These are phyloP conservation scores for Aurelia sp. DNA, from an alignment of 30 jellyfish, hydroid and myxozoan genomes.

Conservation along the genomic window DNA sequence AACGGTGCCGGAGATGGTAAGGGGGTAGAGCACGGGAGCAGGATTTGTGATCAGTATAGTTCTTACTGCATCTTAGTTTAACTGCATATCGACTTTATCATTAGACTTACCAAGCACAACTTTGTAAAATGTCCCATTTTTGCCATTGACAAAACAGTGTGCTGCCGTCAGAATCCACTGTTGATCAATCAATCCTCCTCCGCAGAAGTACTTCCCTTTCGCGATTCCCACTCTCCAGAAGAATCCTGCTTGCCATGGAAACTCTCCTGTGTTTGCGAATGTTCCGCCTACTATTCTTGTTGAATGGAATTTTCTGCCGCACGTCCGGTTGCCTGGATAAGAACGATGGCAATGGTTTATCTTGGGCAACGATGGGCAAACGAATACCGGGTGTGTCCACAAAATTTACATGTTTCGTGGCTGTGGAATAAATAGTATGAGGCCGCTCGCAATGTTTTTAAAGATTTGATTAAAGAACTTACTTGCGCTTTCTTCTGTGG, in stretches of 20 bases:
- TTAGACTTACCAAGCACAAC: constrained; percentile 58
- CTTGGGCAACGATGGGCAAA: too few relatives aligned
- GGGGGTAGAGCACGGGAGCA: too few relatives aligned
- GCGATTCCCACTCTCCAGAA: constrained; percentile 85
- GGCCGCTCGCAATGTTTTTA: too few relatives aligned
- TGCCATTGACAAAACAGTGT: constrained; percentile 89
- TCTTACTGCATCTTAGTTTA: too few relatives aligned
- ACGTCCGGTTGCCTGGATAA: constrained; percentile 14
- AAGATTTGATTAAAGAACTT: not conserved
- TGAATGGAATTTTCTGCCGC: constrained; percentile 60
- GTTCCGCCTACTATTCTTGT: constrained; percentile 91
- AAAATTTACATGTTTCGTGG: too few relatives aligned
- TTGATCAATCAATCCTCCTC: constrained; percentile 79
- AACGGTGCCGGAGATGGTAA: too few relatives aligned
- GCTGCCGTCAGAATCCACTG: constrained; percentile 84
- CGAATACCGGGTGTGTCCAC: too few relatives aligned
- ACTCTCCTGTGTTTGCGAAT: constrained; percentile 65
- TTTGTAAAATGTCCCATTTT: constrained; percentile 45
- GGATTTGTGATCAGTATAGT: too few relatives aligned
- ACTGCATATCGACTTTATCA: too few relatives aligned
- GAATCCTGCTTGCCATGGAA: constrained; percentile 94
- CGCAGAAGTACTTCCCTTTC: constrained; percentile 83
- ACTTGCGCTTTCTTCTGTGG: not conserved
- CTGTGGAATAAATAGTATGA: too few relatives aligned
- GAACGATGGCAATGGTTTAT: too few relatives aligned